These are phyloP conservation scores for Globicephala melas DNA, from an alignment of 2,113 vertebrate genomes.

Conservation along the genomic window DNA sequence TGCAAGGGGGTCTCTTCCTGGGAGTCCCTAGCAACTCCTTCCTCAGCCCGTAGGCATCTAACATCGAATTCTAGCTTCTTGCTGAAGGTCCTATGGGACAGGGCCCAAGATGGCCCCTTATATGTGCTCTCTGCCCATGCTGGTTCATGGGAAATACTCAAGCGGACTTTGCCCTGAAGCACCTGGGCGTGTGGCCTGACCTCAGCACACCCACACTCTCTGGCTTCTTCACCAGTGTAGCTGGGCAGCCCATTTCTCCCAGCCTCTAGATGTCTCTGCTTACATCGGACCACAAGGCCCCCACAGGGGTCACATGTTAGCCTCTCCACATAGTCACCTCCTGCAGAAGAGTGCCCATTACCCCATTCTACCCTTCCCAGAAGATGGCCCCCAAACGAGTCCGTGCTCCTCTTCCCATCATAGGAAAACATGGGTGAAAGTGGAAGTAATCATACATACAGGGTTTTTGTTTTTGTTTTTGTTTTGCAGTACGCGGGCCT, in stretches of 20 bases:
- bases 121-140: not conserved
- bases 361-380: not conserved
- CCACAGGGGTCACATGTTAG: not conserved
- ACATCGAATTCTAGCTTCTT: not conserved
- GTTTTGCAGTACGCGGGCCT: no score
- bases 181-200: not conserved
- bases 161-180: not conserved
- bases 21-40: not conserved
- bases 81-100: not conserved
- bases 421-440: not conserved
- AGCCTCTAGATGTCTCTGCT: not conserved
- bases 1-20: not conserved
- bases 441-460: no score
- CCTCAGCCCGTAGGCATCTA: not conserved
- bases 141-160: not conserved
- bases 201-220: fast-evolving
- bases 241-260: not conserved
- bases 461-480: no score
- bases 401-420: not conserved
- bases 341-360: not conserved
- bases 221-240: not conserved
- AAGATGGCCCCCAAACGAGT: not conserved
- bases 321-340: not conserved
- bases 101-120: not conserved
- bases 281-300: not conserved